Evolutionary conservation across 1,140 invertebrate genomes (phyloP).

Genomic region (Papilio polytes): DNA sequence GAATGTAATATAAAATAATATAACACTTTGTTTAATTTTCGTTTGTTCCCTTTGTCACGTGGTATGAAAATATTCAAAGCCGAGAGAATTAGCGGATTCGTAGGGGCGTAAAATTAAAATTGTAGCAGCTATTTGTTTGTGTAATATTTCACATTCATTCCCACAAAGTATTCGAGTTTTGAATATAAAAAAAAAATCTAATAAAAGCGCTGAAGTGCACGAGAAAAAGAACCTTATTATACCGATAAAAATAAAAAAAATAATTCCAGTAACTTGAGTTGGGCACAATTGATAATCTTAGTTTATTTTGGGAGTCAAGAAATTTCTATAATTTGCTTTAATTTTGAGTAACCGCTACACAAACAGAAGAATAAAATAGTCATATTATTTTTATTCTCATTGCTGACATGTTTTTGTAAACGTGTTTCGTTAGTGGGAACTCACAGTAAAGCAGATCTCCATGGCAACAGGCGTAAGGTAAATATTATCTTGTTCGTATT

Average conservation of each 20-base stretch:
- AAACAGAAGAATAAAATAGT: too few species aligned
- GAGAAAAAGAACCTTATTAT: not conserved
- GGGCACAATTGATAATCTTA: too few species aligned
- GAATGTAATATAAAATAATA: not conserved
- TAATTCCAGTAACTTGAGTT: too few species aligned
- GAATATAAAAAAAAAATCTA: constrained; percentile 2
- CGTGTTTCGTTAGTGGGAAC: too few species aligned
- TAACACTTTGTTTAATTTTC: constrained; percentile 5
- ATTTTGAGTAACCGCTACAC: too few species aligned
- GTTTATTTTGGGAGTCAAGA: too few species aligned
- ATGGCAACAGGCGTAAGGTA: not conserved
- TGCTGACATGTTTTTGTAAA: too few species aligned
- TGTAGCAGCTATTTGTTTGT: constrained; percentile 19
- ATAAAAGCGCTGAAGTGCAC: not conserved
- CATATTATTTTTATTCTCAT: too few species aligned
- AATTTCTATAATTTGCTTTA: too few species aligned
- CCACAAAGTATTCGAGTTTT: not conserved
- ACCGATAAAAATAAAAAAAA: too few species aligned
- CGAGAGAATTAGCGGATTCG: constrained; percentile 16
- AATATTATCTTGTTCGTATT: not conserved
- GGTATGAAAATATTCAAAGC: not conserved
- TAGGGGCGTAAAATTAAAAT: constrained; percentile 19
- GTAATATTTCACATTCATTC: constrained; percentile 15
- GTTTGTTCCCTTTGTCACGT: not conserved
- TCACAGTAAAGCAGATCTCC: not conserved